Percentiles rank a stretch among this genome's conserved stretches.
These are phyloP conservation scores for Marmota flaviventris DNA, from an alignment of 2,113 vertebrate species.

Conservation along the genomic window DNA sequence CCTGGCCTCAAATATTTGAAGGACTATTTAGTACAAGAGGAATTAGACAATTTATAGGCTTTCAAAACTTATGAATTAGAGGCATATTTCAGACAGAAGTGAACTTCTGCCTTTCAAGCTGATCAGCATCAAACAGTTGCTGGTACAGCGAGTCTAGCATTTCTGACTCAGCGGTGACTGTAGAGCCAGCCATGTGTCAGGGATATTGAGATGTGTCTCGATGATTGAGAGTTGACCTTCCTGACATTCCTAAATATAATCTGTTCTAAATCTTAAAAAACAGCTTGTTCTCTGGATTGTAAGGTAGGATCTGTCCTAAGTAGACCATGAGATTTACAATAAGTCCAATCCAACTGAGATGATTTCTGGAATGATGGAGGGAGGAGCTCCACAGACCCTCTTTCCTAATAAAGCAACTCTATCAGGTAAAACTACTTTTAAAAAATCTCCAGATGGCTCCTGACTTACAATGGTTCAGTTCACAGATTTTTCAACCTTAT, in stretches of 20 bases:
- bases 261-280: not conserved
- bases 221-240: not conserved
- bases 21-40: not conserved
- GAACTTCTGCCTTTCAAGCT: not conserved
- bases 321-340: not conserved
- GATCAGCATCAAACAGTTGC: not conserved
- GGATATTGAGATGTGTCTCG: not conserved
- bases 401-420: not conserved
- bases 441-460: too few relatives aligned
- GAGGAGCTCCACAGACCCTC: not conserved
- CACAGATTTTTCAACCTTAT: too few relatives aligned
- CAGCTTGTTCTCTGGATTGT: not conserved
- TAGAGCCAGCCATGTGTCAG: too few relatives aligned
- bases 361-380: not conserved
- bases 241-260: not conserved
- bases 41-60: not conserved
- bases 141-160: not conserved
- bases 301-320: not conserved
- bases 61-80: not conserved
- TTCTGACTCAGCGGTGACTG: not conserved
- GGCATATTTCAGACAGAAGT: not conserved
- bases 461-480: too few relatives aligned
- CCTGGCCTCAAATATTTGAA: not conserved
- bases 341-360: not conserved
- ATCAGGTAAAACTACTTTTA: not conserved